phyloP scores from a whole-genome alignment of 2,113 vertebrate species.

The Cyanoderma ruficeps region DNA sequence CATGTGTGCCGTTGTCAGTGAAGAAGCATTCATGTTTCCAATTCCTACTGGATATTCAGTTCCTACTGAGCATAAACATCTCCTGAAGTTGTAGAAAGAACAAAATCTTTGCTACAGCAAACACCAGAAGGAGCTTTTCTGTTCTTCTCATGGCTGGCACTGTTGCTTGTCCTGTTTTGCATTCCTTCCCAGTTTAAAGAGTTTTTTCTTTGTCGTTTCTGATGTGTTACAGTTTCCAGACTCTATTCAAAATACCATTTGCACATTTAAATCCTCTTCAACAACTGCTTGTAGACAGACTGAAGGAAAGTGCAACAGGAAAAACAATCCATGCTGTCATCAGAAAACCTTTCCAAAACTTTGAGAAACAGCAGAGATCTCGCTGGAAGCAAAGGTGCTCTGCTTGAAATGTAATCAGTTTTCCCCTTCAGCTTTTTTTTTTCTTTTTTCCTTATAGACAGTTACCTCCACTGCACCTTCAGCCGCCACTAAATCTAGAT shows the following conservation, averaged over 20 bases:
- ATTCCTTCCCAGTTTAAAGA: neutral
- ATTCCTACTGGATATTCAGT: neutral
- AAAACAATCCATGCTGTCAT: conserved; percentile 44
- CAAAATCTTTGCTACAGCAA: neutral
- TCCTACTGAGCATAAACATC: neutral
- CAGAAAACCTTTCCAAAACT: conserved; percentile 15
- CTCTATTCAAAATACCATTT: conserved; percentile 35
- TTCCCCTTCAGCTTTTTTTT: neutral
- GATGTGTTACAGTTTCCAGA: conserved; percentile 52
- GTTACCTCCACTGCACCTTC: neutral
- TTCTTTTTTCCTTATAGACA: neutral
- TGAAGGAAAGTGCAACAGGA: conserved; percentile 31
- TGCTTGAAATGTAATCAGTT: neutral
- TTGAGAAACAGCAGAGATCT: conserved; percentile 47
- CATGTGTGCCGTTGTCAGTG: neutral
- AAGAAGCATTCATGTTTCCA: neutral
- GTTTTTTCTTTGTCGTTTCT: neutral
- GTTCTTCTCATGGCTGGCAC: neutral
- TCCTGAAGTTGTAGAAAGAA: neutral
- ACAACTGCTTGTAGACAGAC: conserved; percentile 31
- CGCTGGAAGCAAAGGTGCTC: conserved; percentile 10
- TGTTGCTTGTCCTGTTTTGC: neutral
- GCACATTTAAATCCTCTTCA: conserved; percentile 47
- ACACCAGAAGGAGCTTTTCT: neutral
- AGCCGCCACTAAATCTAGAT: neutral